A percentile compares a stretch with the other conserved stretches of the same genome.
These are phyloP conservation scores for Clostera curtula DNA, from an alignment of 2,888 invertebrate genomes.

Conservation along the genomic window DNA sequence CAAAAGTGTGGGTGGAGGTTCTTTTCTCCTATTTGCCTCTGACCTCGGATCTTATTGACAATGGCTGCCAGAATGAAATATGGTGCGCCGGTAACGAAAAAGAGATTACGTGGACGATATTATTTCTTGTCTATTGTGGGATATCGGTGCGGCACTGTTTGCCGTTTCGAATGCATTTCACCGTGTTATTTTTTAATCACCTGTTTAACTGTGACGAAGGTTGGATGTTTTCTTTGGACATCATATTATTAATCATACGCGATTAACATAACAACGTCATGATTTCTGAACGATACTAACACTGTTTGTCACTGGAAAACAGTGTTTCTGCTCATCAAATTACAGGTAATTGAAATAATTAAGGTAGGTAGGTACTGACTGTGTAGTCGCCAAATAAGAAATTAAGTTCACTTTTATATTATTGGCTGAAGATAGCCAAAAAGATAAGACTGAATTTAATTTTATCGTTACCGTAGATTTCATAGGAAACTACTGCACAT, in stretches of 20 bases:
- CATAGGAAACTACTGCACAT: no score
- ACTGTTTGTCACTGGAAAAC: not conserved
- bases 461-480: no score
- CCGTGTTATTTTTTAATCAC: constrained; percentile 49
- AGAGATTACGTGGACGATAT: constrained; percentile 69
- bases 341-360: no score
- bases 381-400: no score
- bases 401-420: no score
- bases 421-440: no score
- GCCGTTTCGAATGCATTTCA: constrained; percentile 41
- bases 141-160: constrained; percentile 42
- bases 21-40: constrained; percentile 71
- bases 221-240: constrained; percentile 46
- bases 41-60: constrained; percentile 71
- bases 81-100: constrained; percentile 67
- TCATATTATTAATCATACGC: constrained; percentile 16
- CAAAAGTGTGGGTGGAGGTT: constrained; percentile 52
- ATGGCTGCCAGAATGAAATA: constrained; percentile 73
- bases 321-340: not conserved
- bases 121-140: constrained; percentile 44
- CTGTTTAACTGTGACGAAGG: constrained; percentile 53
- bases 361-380: not conserved
- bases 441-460: no score
- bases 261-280: constrained; percentile 17
- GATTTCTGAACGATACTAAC: constrained; percentile 7